A percentile compares a stretch with the other conserved stretches of the same genome.
Evolutionary conservation across 2,113 vertebrate genomes (phyloP).

Genomic region (Craseonycteris thonglongyai): DNA sequence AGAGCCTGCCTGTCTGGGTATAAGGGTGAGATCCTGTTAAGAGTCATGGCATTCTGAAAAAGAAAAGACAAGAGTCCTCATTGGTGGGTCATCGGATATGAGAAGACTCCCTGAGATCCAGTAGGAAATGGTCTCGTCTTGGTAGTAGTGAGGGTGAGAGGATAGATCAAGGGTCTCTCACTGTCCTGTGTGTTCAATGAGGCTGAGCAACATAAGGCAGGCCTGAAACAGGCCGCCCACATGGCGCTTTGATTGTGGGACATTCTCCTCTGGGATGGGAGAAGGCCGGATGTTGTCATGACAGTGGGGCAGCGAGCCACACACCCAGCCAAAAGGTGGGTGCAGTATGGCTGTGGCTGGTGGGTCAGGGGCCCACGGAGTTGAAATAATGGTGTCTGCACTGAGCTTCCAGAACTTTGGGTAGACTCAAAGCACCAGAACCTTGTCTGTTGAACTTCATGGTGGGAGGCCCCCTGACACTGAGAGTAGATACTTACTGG

Average conservation of each 20-base stretch:
- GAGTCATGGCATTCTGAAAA: background rate
- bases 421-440: background rate
- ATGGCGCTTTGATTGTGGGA: background rate
- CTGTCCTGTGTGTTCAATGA: background rate
- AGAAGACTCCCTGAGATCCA: background rate
- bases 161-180: background rate
- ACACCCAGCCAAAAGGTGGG: background rate
- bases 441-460: background rate
- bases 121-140: background rate
- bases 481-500: background rate
- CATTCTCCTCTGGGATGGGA: background rate
- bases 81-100: background rate
- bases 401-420: background rate
- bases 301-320: background rate
- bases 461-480: background rate
- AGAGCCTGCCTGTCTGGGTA: background rate
- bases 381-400: background rate
- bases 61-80: background rate
- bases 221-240: background rate
- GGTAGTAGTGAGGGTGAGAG: background rate
- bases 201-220: background rate
- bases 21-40: background rate
- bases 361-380: background rate
- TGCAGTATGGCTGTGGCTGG: background rate
- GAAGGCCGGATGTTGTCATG: background rate